Evolutionary conservation across 2,797 vertebrate species (phyloP).

Genomic region (Arrhamphus sclerolepis): DNA sequence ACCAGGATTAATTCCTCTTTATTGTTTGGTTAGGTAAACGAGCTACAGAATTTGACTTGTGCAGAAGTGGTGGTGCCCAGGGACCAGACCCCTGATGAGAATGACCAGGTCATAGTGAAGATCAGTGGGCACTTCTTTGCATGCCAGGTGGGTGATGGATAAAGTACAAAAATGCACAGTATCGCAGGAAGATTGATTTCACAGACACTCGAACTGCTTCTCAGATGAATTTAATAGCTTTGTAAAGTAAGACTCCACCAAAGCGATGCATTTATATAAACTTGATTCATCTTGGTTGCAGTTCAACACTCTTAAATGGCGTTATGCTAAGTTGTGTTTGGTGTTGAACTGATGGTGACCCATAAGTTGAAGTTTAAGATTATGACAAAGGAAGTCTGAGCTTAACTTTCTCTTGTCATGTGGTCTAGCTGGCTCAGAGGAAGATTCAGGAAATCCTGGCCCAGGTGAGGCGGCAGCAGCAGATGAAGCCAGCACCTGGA

Average conservation of each 20-base stretch:
- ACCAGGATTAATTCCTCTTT: background rate
- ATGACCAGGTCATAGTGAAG: constrained; percentile 98
- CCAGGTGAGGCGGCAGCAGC: constrained; percentile 98
- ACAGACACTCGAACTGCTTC: no score
- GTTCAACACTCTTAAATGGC: no score
- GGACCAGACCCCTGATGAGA: constrained; percentile 98
- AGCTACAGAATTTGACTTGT: constrained; percentile 97
- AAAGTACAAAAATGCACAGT: background rate
- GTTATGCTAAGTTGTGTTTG: no score
- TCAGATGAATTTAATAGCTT: no score
- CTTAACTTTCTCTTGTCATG: background rate
- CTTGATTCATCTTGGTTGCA: no score
- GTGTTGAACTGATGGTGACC: no score
- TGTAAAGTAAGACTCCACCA: no score
- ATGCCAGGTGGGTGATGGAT: constrained; percentile 90
- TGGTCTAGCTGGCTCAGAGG: constrained; percentile 91
- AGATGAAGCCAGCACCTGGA: constrained; percentile 86
- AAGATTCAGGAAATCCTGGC: constrained; percentile 99
- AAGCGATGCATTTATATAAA: no score
- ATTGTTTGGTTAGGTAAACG: constrained; percentile 87
- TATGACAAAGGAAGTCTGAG: background rate
- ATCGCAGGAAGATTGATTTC: background rate
- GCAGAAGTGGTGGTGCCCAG: constrained; percentile 98
- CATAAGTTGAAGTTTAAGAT: no score
- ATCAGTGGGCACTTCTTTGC: constrained; percentile 99